Evolutionary conservation across 1,140 invertebrate species (phyloP), one percentile per base, ranked within the genome.

Genomic region (Paraescarpia echinospica): DNA sequence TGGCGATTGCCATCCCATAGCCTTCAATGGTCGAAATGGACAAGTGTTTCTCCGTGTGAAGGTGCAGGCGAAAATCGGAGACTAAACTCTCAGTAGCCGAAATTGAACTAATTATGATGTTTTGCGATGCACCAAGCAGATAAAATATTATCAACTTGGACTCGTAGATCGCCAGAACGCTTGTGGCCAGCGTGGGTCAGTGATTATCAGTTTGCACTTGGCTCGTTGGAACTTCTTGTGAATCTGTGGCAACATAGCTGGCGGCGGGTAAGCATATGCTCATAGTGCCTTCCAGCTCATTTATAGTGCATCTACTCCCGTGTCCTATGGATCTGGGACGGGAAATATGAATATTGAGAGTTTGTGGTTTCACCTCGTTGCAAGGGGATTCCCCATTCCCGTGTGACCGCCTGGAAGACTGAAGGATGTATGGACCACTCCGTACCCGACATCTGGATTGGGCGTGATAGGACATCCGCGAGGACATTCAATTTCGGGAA

Each of bases 1-100:
- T 91, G 92, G 34, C 93, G 89, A 94, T 93, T 89, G 94, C 93
- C n/a, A 92, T 92, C 27, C 92, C 51, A 92, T 93, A 93, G 1
- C 93, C 92, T 31, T 34, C 51, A 5, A 93, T 88, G 33, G 93
- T 93, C 34, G 92, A 91, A 31, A 35, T 33, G n/a, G 92, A 77
- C 35, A 91, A 90, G 4, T 91, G 48, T 41, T 93, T 33, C n/a
- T 33, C 34, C 41, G 91, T 92, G 27, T 90, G 91, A 34, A 91
- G 92, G 88, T 59, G 59, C 1, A 91, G 34, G 4, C 91, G 22
- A 35, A 90, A 34, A 92, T 90, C 59, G 88, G 92, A 91, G 92
- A 77, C 89, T 90, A 91, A 27, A 92, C 27, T 77, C 59, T 77
- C 59, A 77, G 59, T 14, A 27, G 59, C 6, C 59, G 8, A 77